These are phyloP conservation scores for Petrocephalus microphthalmus DNA, from an alignment of 2,113 vertebrate species.

Conservation along the genomic window DNA sequence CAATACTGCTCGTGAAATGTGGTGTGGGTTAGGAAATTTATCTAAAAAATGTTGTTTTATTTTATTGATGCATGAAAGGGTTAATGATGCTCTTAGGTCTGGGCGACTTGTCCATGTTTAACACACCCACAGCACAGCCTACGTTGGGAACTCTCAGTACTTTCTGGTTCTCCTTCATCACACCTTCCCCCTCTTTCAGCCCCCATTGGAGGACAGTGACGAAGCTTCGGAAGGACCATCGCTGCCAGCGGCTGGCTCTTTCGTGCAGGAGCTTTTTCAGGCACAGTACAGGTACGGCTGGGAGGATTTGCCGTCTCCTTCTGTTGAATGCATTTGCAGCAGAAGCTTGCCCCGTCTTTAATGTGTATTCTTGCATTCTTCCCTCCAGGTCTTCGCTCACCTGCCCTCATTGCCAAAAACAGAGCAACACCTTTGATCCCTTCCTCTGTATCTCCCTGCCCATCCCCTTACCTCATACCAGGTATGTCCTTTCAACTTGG, in stretches of 20 bases:
- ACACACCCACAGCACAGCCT: not conserved
- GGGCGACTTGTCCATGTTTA: not conserved
- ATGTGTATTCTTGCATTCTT: not conserved
- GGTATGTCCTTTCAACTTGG: constrained; percentile 59
- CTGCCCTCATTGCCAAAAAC: constrained; percentile 95
- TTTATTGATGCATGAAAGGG: not conserved
- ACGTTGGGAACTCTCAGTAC: not conserved
- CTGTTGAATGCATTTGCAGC: not conserved
- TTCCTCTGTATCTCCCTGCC: constrained; percentile 96
- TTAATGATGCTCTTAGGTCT: not conserved
- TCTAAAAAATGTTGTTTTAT: not conserved
- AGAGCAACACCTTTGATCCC: constrained; percentile 96
- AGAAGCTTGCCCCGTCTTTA: not conserved
- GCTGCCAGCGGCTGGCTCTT: constrained; percentile 83
- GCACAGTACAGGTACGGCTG: constrained; percentile 86
- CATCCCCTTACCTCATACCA: constrained; percentile 88
- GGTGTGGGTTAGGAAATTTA: not conserved
- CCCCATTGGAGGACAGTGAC: constrained; percentile 74
- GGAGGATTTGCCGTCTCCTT: not conserved
- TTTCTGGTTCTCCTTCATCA: not conserved
- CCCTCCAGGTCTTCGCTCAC: constrained; percentile 84
- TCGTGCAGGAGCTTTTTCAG: constrained; percentile 96
- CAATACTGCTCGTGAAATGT: not conserved
- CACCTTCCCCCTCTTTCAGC: constrained; percentile 54
- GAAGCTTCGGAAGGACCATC: constrained; percentile 75